phyloP scores from a whole-genome alignment of 2,888 invertebrate genomes.

The Dicroscelio sp. region DNA sequence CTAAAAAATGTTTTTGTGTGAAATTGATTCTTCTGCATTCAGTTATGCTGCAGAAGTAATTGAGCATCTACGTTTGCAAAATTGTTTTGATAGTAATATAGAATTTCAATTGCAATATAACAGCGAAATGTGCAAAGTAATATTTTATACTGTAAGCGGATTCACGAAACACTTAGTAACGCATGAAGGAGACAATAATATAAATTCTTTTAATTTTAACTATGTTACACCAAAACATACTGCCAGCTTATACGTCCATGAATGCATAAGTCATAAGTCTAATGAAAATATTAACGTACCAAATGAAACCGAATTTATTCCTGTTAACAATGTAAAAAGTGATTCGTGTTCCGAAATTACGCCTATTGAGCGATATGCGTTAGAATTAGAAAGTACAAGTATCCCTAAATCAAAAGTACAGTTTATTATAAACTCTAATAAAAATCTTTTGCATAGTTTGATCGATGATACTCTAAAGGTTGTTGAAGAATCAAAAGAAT shows the following conservation, averaged over 20 bases:
- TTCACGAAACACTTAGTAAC: conserved; percentile 25
- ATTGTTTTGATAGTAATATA: conserved; percentile 18
- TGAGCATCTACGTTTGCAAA: conserved; percentile 45
- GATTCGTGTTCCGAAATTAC: not conserved
- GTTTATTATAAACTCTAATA: conserved; percentile 40
- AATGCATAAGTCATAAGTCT: not conserved
- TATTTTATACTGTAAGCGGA: not conserved
- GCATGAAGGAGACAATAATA: conserved; percentile 3
- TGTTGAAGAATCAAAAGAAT: too few species aligned
- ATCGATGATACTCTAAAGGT: not conserved
- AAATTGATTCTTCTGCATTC: not conserved
- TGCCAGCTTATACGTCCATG: not conserved
- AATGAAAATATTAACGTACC: not conserved
- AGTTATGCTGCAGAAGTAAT: not conserved
- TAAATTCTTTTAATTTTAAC: not conserved
- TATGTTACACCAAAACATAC: not conserved
- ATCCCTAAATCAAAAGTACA: conserved; percentile 64
- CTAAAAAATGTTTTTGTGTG: conserved; percentile 43
- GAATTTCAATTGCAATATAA: conserved; percentile 29
- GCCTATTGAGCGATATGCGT: conserved; percentile 13
- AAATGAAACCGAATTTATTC: not conserved
- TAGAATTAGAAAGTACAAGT: conserved; percentile 46
- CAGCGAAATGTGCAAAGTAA: not conserved
- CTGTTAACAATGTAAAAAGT: not conserved
- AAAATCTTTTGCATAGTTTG: conserved; percentile 30